These are phyloP conservation scores for Beroe forskalii DNA, from an alignment of 37 sponge, comb jelly and placozoan species.

Conservation along the genomic window DNA sequence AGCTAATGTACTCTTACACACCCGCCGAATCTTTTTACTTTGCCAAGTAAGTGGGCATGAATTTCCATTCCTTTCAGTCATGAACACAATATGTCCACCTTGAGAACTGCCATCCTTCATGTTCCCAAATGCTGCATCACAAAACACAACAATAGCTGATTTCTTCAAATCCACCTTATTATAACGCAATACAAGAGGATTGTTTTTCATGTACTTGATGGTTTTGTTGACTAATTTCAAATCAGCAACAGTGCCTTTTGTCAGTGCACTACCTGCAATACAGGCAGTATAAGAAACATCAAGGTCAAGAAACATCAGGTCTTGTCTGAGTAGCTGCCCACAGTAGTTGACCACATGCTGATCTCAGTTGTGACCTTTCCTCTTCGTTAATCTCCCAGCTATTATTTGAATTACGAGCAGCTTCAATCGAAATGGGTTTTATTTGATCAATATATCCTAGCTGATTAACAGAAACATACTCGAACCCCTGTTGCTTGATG, in stretches of 20 bases:
- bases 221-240: neutral
- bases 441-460: neutral
- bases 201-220: neutral
- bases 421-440: neutral
- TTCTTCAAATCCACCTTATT: neutral
- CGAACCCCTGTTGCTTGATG: neutral
- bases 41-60: conserved; percentile 8
- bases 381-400: neutral
- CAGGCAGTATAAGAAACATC: neutral
- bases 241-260: neutral
- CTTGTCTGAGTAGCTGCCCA: neutral
- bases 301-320: neutral
- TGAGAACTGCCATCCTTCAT: neutral
- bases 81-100: neutral
- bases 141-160: neutral
- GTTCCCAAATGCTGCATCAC: neutral
- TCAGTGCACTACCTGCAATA: neutral
- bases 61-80: neutral
- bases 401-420: neutral
- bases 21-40: conserved; percentile 2
- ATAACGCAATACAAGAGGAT: neutral
- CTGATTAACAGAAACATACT: neutral
- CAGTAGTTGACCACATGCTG: neutral
- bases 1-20: neutral
- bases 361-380: neutral